Evolutionary conservation across 2,113 vertebrate species (phyloP).

Genomic region (Cebidichthys violaceus): DNA sequence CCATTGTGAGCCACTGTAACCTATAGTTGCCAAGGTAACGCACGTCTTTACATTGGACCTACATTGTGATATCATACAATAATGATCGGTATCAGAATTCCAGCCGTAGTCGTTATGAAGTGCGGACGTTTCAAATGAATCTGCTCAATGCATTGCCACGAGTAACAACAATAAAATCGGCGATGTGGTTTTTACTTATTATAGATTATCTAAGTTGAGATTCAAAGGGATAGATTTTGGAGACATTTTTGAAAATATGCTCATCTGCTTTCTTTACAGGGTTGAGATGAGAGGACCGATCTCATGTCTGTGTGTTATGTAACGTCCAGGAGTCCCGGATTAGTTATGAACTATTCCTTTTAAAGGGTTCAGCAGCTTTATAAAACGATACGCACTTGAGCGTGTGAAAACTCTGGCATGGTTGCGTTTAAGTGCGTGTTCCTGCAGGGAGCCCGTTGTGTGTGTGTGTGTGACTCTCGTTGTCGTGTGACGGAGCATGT

Average conservation of each 20-base stretch:
- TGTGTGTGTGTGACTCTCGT: not conserved
- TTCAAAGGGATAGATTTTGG: too few species aligned
- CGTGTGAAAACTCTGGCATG: not conserved
- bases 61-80: too few species aligned
- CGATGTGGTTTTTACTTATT: not conserved
- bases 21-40: too few species aligned
- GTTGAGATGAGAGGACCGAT: not conserved
- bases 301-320: not conserved
- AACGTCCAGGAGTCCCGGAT: not conserved
- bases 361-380: not conserved
- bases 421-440: too few species aligned
- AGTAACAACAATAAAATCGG: not conserved
- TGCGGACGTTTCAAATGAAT: too few species aligned
- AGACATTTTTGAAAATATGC: not conserved
- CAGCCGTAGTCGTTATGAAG: too few species aligned
- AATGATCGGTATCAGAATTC: too few species aligned
- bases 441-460: not conserved
- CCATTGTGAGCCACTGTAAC: too few species aligned
- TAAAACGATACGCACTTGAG: not conserved
- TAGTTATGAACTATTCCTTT: not conserved
- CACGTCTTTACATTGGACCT: too few species aligned
- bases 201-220: not conserved
- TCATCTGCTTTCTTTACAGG: not conserved
- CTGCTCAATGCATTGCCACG: too few species aligned
- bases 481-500: slow-evolving; percentile 1